phyloP scores from a whole-genome alignment of 1,140 invertebrate species.

The Apis dorsata region DNA sequence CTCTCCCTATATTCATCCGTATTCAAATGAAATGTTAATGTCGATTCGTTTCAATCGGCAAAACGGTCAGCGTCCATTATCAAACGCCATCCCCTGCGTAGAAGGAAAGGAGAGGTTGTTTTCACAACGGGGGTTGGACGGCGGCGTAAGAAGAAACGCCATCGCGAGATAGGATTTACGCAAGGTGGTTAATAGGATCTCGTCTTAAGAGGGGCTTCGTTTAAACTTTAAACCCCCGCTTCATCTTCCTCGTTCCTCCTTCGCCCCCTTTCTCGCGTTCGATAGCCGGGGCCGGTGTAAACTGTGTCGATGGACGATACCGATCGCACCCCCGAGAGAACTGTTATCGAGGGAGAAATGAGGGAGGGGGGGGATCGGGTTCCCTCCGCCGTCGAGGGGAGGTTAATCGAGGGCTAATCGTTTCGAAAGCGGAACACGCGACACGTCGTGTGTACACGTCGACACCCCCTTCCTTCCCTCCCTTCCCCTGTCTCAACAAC shows the following conservation, averaged over 20 bases:
- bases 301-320: constrained; percentile 54
- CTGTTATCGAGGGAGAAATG: not conserved
- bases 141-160: constrained; percentile 30
- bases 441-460: constrained; percentile 27
- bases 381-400: constrained; percentile 16
- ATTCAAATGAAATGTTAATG: too few species aligned
- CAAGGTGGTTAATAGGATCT: constrained; percentile 71
- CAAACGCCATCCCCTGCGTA: too few species aligned
- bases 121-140: constrained; percentile 32
- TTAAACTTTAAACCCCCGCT: constrained; percentile 62
- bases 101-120: constrained; percentile 25
- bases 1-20: too few species aligned
- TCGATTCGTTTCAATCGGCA: too few species aligned
- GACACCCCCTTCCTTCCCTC: not conserved
- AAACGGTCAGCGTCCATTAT: too few species aligned
- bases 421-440: constrained; percentile 39
- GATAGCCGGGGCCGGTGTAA: not conserved
- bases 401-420: constrained; percentile 50
- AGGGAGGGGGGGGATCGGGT: not conserved
- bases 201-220: constrained; percentile 72
- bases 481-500: not conserved
- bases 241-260: constrained; percentile 46
- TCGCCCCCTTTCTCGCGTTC: constrained; percentile 10
- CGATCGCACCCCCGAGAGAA: constrained; percentile 1
- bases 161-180: constrained; percentile 47